A percentile compares a stretch with the other conserved stretches of the same genome.
These are phyloP conservation scores for Eulemur macaco DNA, from an alignment of 2,113 vertebrate species.

Conservation along the genomic window DNA sequence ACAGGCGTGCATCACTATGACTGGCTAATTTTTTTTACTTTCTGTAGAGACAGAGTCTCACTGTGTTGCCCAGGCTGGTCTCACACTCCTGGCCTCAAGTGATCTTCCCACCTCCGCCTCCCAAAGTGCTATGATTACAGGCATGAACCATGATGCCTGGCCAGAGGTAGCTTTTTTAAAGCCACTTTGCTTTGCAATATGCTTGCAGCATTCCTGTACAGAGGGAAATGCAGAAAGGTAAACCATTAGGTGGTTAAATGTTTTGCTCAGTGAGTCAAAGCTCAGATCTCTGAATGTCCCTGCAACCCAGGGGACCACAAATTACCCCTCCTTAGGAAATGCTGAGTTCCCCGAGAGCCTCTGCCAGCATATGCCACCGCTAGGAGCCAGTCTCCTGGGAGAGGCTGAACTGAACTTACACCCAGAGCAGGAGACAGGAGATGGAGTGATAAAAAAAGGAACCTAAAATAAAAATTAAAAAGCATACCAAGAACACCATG, in stretches of 20 bases:
- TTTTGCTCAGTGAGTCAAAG: not conserved
- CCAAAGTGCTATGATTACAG: too few species aligned
- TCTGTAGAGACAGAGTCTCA: not conserved
- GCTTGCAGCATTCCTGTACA: not conserved
- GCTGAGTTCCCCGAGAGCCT: rapidly evolving
- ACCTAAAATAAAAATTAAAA: slow-evolving; percentile 52
- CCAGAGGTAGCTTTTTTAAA: not conserved
- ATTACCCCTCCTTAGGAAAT: not conserved
- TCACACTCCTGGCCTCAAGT: too few species aligned
- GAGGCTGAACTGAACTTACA: not conserved
- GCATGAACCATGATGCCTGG: too few species aligned
- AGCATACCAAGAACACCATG: not conserved
- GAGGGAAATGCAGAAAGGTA: not conserved
- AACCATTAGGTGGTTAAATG: not conserved
- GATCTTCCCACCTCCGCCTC: too few species aligned
- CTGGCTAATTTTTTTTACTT: not conserved
- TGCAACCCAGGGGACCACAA: not conserved
- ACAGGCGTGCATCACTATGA: too few species aligned
- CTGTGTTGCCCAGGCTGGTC: not conserved
- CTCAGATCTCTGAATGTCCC: not conserved
- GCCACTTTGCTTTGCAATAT: not conserved
- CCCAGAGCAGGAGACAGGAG: slow-evolving; percentile 44
- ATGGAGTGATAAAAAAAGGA: slow-evolving; percentile 53
- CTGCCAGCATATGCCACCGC: not conserved
- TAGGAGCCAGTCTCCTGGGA: not conserved